Base-by-base conservation (phyloP, 2,113 vertebrate genomes). In the Dascyllus trimaculatus region DNA sequence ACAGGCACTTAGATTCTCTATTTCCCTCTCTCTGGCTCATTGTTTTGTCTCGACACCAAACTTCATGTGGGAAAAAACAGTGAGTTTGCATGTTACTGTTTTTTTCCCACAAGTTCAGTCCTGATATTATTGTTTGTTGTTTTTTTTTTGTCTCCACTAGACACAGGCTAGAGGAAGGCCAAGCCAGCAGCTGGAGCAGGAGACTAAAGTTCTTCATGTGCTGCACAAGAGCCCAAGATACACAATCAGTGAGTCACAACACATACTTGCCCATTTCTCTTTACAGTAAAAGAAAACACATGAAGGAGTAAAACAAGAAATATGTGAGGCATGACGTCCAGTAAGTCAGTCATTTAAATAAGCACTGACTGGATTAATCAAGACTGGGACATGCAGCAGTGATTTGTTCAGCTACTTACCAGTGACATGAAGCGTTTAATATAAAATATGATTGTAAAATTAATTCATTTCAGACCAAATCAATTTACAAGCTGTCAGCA, bases 111-210 rank as follows among this genome's bases (percentile, higher is more conserved):
- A 35, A 21, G 25, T 63, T 26, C 7, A 25, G 11, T 74, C 46
- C 46, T 62, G 58, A 48, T 1, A 19, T 18, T 54, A n/a, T 68
- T 64, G 26, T 58, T 60, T 64, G 14, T 18, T n/a, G 67, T 58
- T 54, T 18, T 6, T 70, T 58, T 56, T 54, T 59, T 58, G 29
- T 71, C 21, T 32, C 21, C 18, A 54, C 53, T 54, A 99, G 98
- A 80, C 98, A 99, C 91, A 95, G 98, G 57, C 89, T 99, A 72
- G 98, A 99, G 79, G 98, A 99, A 71, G 98, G 98, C 9, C 98
- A 99, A 80, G 97, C 98, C 91, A 99, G 97, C 94, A 99, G 97
- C 92, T 99, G 98, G 98, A 98, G 97, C 0, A 95, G 97, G 57
- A 94, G 98, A 51, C 96, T 99, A 19, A 97, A 99, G 51, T 97